Evolutionary conservation across 1,140 invertebrate genomes (phyloP).

Genomic region (Uloborus diversus): DNA sequence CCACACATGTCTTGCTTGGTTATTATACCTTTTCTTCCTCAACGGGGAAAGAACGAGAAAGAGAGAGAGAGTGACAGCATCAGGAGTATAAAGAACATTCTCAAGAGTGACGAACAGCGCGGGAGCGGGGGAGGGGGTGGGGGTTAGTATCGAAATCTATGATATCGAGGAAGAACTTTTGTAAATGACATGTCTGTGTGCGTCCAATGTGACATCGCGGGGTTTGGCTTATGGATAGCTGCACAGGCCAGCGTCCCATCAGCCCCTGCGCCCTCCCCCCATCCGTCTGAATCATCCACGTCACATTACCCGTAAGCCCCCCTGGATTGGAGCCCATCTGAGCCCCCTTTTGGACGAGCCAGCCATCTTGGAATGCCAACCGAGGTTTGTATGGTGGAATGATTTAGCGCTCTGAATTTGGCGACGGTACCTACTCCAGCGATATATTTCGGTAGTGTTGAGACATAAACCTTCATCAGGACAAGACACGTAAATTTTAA

Average conservation of each 20-base stretch:
- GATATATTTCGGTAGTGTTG: not conserved
- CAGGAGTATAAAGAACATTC: not conserved
- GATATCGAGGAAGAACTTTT: slow-evolving; percentile 14
- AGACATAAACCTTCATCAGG: no score
- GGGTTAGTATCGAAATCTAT: not conserved
- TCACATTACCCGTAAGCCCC: slow-evolving; percentile 56
- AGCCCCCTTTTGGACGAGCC: slow-evolving; percentile 46
- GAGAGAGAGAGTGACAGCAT: not conserved
- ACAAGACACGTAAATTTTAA: no score
- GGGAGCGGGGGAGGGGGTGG: not conserved
- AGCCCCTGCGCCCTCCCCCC: slow-evolving; percentile 19
- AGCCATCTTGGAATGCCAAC: slow-evolving; percentile 24
- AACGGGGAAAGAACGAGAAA: not conserved
- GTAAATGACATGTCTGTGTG: slow-evolving; percentile 54
- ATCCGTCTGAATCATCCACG: slow-evolving; percentile 55
- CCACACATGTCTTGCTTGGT: no score
- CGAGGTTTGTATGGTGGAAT: not conserved
- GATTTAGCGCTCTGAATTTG: not conserved
- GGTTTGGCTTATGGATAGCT: slow-evolving; percentile 32
- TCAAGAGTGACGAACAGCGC: not conserved
- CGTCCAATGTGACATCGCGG: slow-evolving; percentile 36
- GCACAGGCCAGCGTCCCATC: slow-evolving; percentile 10
- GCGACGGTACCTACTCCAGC: not conserved
- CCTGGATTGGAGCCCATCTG: slow-evolving; percentile 55
- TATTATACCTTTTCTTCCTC: no score